Percentiles rank a stretch among this genome's conserved stretches.
Conservation (phyloP, 2,888 invertebrate genomes). For the Eledona agricola region DNA sequence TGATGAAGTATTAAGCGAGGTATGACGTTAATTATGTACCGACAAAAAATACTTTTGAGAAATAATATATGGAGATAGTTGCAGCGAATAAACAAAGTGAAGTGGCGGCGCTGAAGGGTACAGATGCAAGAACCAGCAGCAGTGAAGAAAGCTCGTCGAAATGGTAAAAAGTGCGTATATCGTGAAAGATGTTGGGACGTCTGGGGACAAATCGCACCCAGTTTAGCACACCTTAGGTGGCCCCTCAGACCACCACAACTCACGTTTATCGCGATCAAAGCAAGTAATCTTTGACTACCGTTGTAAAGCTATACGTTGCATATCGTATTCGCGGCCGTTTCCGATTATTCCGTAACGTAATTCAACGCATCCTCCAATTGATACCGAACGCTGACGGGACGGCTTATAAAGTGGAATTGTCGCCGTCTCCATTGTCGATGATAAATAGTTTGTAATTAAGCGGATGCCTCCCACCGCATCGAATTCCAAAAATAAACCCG, state of each 20-base stretch:
- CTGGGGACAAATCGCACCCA: conserved; percentile 50
- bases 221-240: conserved; percentile 52
- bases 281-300: conserved; percentile 45
- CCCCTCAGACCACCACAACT: conserved; percentile 45
- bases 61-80: too few relatives aligned
- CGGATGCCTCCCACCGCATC: conserved; percentile 11
- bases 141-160: neutral
- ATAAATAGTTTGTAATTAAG: conserved; percentile 16
- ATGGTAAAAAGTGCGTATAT: conserved; percentile 1
- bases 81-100: too few relatives aligned
- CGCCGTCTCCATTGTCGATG: conserved; percentile 10
- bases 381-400: conserved; percentile 10
- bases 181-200: neutral
- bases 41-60: too few relatives aligned
- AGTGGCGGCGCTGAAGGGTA: too few relatives aligned
- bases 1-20: too few relatives aligned
- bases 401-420: conserved; percentile 10
- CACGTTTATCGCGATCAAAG: conserved; percentile 49
- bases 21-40: too few relatives aligned
- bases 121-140: neutral
- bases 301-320: conserved; percentile 39
- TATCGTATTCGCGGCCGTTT: conserved; percentile 23
- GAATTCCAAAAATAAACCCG: conserved; percentile 15
- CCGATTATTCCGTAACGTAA: conserved; percentile 31
- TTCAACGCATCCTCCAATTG: conserved; percentile 29